A percentile compares a stretch with the other conserved stretches of the same genome.
These are phyloP conservation scores for cattle (Bos taurus) DNA, from an alignment of 2,113 vertebrate species.

Conservation along the genomic window DNA sequence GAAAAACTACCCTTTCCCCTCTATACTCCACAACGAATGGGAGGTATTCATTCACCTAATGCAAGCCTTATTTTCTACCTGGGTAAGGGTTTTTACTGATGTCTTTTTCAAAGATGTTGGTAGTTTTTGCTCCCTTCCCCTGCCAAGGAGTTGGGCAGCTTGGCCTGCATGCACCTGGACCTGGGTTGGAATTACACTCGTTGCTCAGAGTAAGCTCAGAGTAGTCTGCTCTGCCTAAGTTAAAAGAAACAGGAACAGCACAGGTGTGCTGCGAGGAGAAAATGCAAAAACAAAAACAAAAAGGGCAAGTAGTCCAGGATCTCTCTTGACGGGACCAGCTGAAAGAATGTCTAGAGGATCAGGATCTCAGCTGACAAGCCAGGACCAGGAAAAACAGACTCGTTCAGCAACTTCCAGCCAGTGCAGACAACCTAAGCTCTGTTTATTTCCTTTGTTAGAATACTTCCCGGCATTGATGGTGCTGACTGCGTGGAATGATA, in stretches of 20 bases:
- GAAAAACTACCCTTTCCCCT: background rate
- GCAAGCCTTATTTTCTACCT: background rate
- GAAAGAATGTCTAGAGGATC: background rate
- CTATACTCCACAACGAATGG: background rate
- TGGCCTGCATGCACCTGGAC: background rate
- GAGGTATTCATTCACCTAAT: background rate
- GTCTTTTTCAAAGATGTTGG: background rate
- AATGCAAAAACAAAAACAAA: background rate
- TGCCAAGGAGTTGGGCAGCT: background rate
- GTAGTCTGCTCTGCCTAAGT: background rate
- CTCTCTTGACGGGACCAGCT: background rate
- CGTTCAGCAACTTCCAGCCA: background rate
- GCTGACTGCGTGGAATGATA: background rate
- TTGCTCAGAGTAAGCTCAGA: background rate
- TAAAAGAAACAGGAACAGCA: background rate
- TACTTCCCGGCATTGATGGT: rapidly evolving
- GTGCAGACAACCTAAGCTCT: background rate
- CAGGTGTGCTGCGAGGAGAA: background rate
- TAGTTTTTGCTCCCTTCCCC: background rate
- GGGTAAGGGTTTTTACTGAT: background rate
- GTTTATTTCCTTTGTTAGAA: background rate
- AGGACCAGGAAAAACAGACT: background rate
- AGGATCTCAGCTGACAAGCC: background rate
- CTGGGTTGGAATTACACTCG: background rate
- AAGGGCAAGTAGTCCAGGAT: background rate